Evolutionary conservation across 92 coral and sea anemone genomes (phyloP).

Genomic region (Epizoanthus stellaris): DNA sequence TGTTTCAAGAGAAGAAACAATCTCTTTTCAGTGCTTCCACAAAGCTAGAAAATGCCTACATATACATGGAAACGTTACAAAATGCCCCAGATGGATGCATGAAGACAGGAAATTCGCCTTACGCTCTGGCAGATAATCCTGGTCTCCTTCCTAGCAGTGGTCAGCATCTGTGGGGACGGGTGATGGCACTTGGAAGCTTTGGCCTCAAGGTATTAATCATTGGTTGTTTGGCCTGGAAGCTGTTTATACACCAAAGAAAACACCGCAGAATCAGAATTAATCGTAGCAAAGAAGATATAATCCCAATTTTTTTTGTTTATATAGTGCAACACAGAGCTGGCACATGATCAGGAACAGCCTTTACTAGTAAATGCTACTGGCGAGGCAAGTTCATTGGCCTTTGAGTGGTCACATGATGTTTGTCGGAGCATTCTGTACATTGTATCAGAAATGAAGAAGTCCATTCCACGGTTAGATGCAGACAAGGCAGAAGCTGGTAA

Average conservation of each 20-base stretch:
- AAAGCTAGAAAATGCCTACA: conserved; percentile 80
- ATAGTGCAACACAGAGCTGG: conserved; percentile 48
- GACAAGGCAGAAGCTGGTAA: not conserved
- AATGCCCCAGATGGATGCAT: conserved; percentile 22
- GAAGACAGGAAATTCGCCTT: conserved; percentile 26
- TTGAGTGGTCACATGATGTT: conserved; percentile 90
- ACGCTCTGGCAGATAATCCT: conserved; percentile 75
- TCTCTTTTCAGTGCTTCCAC: conserved; percentile 56
- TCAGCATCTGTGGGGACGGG: conserved; percentile 94
- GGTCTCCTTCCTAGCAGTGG: conserved; percentile 76
- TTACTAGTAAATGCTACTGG: conserved; percentile 47
- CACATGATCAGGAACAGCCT: conserved; percentile 1
- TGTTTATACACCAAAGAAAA: not conserved
- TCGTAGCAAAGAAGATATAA: no score
- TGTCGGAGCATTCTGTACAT: conserved; percentile 60
- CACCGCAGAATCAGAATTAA: no score
- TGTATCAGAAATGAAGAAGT: conserved; percentile 46
- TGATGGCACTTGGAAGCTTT: conserved; percentile 88
- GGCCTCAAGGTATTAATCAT: conserved; percentile 67
- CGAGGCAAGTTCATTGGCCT: conserved; percentile 67
- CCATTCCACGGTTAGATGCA: not conserved
- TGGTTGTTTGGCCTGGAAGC: not conserved
- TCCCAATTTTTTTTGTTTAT: no score
- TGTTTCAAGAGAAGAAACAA: no score
- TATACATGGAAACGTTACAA: conserved; percentile 70